These are phyloP conservation scores for Drosophila arizonae DNA, from an alignment of 1,140 invertebrate species.

Conservation along the genomic window DNA sequence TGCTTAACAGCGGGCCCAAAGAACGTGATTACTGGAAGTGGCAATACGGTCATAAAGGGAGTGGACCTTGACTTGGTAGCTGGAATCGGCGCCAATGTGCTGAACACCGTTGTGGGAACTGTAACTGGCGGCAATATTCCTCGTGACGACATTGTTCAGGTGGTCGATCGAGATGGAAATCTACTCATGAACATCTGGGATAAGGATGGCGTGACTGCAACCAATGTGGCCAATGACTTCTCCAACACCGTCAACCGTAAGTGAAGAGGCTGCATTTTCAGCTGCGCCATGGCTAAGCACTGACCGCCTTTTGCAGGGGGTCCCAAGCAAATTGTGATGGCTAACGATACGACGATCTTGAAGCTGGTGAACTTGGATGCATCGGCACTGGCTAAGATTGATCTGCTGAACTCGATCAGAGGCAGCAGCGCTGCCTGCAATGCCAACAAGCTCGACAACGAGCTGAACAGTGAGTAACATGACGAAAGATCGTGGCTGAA, in stretches of 20 bases:
- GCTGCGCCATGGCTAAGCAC: background rate
- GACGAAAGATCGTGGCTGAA: background rate
- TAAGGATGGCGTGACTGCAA: background rate
- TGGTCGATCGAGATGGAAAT: conserved; percentile 22
- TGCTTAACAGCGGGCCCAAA: conserved; percentile 2
- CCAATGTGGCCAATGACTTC: background rate
- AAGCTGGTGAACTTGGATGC: conserved; percentile 52
- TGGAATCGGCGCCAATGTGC: background rate
- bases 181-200: conserved; percentile 19
- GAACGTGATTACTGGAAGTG: background rate
- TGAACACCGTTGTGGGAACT: conserved; percentile 10
- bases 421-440: conserved; percentile 31
- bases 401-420: conserved; percentile 44
- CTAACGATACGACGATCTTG: conserved; percentile 44
- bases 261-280: background rate
- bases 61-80: background rate
- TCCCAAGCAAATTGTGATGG: conserved; percentile 51
- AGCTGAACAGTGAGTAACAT: conserved; percentile 17
- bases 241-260: conserved; percentile 17
- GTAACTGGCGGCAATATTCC: background rate
- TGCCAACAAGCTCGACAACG: conserved; percentile 15
- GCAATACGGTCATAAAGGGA: background rate
- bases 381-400: conserved; percentile 26
- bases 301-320: conserved; percentile 25
- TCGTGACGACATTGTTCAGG: conserved; percentile 10